Conservation (phyloP, 1,140 invertebrate genomes). For the Bombus confusus region DNA sequence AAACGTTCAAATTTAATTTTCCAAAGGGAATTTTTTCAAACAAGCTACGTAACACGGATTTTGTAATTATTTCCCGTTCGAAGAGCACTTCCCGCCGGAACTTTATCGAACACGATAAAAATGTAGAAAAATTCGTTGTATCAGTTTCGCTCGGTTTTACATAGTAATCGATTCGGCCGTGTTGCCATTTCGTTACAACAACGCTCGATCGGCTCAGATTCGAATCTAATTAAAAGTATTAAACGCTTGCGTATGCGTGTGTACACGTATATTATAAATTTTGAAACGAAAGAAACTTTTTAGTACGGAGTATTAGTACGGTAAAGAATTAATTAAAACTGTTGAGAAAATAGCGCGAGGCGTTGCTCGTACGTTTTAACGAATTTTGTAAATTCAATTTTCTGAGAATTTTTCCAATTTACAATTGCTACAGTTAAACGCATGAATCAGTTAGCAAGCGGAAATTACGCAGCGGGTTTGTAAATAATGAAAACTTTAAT, state of each 20-base stretch:
- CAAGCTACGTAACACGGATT: background rate
- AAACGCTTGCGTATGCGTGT: background rate
- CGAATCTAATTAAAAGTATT: background rate
- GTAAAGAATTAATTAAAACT: too few species aligned
- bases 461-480: background rate
- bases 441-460: background rate
- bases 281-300: background rate
- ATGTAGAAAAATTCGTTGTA: background rate
- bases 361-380: background rate
- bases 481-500: background rate
- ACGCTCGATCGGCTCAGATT: background rate
- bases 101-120: background rate
- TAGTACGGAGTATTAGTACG: too few species aligned
- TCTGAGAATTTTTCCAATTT: background rate
- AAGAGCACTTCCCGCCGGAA: background rate
- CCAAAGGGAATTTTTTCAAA: background rate
- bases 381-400: background rate
- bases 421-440: background rate
- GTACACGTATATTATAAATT: background rate
- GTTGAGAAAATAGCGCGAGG: background rate
- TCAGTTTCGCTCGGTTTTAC: background rate
- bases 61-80: background rate
- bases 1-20: constrained; percentile 1
- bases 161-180: background rate
- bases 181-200: background rate